These are phyloP conservation scores for Hemiprocne comata DNA, from an alignment of 2,113 vertebrate species.

Conservation along the genomic window DNA sequence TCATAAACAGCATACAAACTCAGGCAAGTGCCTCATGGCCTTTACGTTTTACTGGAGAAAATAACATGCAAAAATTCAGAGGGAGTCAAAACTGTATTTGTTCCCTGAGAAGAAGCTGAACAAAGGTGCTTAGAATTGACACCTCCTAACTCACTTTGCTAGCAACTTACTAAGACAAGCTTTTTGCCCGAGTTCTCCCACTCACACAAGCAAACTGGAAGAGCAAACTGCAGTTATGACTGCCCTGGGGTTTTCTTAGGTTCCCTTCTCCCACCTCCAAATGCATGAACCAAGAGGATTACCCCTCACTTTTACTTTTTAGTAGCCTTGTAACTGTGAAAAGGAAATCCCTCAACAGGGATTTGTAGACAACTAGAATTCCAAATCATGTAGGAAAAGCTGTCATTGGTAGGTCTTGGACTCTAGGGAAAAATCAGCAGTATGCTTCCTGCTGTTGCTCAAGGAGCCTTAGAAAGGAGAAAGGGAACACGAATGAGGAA, in stretches of 20 bases:
- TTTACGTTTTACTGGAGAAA: neutral
- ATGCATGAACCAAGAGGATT: neutral
- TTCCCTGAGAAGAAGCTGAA: neutral
- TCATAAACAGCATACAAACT: fast-evolving
- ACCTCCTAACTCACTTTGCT: neutral
- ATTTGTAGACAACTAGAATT: neutral
- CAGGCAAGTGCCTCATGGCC: neutral
- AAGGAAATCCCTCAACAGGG: neutral
- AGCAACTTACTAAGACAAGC: neutral
- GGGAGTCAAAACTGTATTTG: neutral
- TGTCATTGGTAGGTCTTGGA: neutral
- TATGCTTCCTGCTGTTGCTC: neutral
- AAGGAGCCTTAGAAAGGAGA: neutral
- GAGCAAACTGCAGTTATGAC: neutral
- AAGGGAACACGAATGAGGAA: neutral
- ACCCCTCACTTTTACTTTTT: neutral
- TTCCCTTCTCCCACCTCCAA: neutral
- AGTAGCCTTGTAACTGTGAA: neutral
- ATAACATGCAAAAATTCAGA: neutral
- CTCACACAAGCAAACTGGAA: neutral
- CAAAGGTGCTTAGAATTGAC: neutral
- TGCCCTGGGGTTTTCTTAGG: neutral
- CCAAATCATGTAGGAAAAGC: neutral
- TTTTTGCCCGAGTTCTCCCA: neutral
- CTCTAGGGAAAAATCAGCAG: neutral